Percentiles rank a stretch among this genome's conserved stretches.
These are phyloP conservation scores for Nephrotoma guestfalica DNA, from an alignment of 2,888 invertebrate species.

Conservation along the genomic window DNA sequence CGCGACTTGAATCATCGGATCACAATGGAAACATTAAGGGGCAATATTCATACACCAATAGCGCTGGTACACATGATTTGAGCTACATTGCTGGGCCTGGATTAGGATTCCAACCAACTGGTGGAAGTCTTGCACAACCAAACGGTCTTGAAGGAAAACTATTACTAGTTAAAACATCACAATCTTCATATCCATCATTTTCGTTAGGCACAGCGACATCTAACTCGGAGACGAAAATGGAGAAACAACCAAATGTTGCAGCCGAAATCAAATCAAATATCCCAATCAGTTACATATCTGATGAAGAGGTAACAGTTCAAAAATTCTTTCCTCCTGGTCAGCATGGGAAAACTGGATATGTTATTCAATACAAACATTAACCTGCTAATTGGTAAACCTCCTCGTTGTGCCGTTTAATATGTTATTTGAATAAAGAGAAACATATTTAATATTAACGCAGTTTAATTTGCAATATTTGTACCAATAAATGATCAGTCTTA, in stretches of 20 bases:
- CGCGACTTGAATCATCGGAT: constrained; percentile 14
- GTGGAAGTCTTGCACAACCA: constrained; percentile 17
- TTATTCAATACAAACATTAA: background rate
- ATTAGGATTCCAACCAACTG: constrained; percentile 38
- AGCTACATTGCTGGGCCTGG: constrained; percentile 50
- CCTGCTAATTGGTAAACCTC: no score
- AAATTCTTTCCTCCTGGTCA: background rate
- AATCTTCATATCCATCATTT: background rate
- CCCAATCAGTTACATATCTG: background rate
- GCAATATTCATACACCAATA: constrained; percentile 46
- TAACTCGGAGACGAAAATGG: background rate
- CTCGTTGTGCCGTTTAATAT: background rate
- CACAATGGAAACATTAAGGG: background rate
- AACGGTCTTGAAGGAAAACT: constrained; percentile 12
- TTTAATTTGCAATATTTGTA: no score
- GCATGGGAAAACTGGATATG: background rate
- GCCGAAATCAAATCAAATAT: background rate
- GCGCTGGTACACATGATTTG: constrained; percentile 50
- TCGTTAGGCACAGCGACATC: background rate
- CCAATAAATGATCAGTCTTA: no score
- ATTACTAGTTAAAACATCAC: background rate
- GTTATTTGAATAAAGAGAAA: no score
- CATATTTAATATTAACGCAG: no score
- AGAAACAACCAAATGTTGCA: background rate
- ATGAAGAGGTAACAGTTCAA: background rate